Percentiles rank a stretch among this genome's conserved stretches.
Evolutionary conservation across 2,888 invertebrate species (phyloP).

Genomic region (Athalia cordata): DNA sequence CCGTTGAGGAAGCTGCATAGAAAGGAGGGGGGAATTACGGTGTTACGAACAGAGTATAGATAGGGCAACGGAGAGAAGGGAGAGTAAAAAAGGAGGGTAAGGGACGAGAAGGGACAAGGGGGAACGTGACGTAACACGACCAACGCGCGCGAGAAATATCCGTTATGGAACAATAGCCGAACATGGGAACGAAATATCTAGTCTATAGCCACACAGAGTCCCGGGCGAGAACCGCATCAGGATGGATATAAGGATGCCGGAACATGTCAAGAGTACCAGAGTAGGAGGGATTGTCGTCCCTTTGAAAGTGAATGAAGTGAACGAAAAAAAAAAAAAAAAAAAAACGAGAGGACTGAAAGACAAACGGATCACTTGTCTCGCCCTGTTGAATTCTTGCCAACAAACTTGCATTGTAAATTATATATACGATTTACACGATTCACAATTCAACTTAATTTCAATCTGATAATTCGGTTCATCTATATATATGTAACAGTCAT

Average conservation of each 20-base stretch:
- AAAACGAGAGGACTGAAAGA: too few relatives aligned
- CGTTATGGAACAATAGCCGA: constrained; percentile 36
- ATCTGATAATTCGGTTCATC: too few relatives aligned
- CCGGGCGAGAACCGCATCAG: not conserved
- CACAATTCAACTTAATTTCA: too few relatives aligned
- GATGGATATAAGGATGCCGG: constrained; percentile 38
- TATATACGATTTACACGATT: constrained; percentile 6
- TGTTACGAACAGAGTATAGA: not conserved
- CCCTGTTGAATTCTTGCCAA: constrained; percentile 26
- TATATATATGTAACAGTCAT: too few relatives aligned
- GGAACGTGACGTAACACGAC: constrained; percentile 1
- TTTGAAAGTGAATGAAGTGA: not conserved
- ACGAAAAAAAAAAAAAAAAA: not conserved
- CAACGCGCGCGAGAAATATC: constrained; percentile 9
- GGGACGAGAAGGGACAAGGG: not conserved
- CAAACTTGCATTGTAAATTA: not conserved
- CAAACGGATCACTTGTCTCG: constrained; percentile 32
- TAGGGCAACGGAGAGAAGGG: not conserved
- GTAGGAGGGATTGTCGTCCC: constrained; percentile 1
- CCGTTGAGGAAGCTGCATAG: too few relatives aligned
- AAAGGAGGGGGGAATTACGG: too few relatives aligned
- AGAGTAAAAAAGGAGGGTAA: not conserved
- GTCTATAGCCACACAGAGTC: not conserved
- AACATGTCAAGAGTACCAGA: constrained; percentile 19
- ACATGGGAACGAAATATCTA: constrained; percentile 15